These are phyloP conservation scores for Eupithecia abbreviata DNA, from an alignment of 2,888 invertebrate genomes.

Conservation along the genomic window DNA sequence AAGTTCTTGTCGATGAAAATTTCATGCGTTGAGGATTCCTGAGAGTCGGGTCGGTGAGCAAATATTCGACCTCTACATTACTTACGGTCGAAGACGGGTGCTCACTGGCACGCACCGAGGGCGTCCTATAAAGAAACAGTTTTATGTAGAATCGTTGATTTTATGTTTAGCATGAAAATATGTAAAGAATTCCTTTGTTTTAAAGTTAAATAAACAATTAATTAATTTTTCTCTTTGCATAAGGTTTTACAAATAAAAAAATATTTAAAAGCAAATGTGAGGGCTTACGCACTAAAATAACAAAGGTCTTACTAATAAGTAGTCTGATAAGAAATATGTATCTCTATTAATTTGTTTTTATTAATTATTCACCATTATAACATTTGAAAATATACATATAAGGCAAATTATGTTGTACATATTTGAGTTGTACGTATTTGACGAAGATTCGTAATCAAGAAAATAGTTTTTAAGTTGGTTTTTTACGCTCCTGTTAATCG, in stretches of 20 bases:
- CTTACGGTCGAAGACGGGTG: constrained; percentile 57
- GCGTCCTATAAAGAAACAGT: constrained; percentile 59
- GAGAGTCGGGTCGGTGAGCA: constrained; percentile 56
- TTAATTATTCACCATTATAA: no score
- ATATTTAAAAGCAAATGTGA: no score
- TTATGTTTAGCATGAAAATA: constrained; percentile 38
- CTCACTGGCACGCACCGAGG: constrained; percentile 51
- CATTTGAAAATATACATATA: no score
- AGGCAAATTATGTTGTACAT: no score
- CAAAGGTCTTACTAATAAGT: no score
- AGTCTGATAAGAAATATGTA: no score
- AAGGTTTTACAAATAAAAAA: neutral
- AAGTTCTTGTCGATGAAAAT: constrained; percentile 59
- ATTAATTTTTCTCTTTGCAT: neutral
- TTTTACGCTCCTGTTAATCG: no score
- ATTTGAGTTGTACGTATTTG: no score
- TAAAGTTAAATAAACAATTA: neutral
- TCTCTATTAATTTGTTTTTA: no score
- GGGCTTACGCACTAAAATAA: no score
- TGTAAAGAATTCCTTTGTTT: neutral
- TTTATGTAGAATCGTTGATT: constrained; percentile 47
- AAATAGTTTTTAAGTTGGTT: no score
- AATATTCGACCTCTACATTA: constrained; percentile 69
- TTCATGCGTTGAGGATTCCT: constrained; percentile 64
- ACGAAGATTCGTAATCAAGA: no score